Conservation (phyloP, 1,140 invertebrate genomes). For the Polypedilum vanderplanki region DNA sequence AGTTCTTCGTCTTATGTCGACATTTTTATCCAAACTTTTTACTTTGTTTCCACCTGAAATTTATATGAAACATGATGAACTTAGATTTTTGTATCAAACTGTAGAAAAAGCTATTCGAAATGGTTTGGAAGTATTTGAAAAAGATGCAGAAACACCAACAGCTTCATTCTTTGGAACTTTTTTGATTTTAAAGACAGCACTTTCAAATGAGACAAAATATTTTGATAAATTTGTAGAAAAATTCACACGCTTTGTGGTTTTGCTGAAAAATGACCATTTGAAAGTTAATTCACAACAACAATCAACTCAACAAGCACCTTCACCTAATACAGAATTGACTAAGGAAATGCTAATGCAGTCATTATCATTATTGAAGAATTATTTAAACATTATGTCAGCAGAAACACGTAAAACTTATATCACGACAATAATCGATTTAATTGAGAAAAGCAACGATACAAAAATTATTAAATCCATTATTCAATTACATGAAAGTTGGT, state of each 20-base stretch:
- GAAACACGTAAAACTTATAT: conserved; percentile 95
- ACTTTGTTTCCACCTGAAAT: conserved; percentile 81
- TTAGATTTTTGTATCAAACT: conserved; percentile 80
- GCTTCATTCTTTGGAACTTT: conserved; percentile 80
- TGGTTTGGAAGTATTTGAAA: conserved; percentile 82
- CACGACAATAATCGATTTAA: conserved; percentile 83
- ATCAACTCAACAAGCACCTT: background rate
- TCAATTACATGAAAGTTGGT: conserved; percentile 84
- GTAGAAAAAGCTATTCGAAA: conserved; percentile 88
- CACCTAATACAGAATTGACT: conserved; percentile 39
- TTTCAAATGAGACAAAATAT: conserved; percentile 79
- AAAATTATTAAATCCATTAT: conserved; percentile 90
- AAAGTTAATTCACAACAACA: conserved; percentile 40
- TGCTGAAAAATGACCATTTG: conserved; percentile 84
- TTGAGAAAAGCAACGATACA: conserved; percentile 87
- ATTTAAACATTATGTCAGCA: conserved; percentile 86
- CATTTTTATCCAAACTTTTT: conserved; percentile 80
- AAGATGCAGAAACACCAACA: conserved; percentile 65
- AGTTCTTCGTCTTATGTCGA: conserved; percentile 82
- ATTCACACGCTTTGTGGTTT: conserved; percentile 86
- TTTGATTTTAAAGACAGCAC: conserved; percentile 94
- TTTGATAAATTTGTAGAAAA: conserved; percentile 88
- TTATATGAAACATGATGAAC: conserved; percentile 60
- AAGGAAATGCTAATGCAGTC: conserved; percentile 64
- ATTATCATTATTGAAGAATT: conserved; percentile 87